Evolutionary conservation across 2,113 vertebrate genomes (phyloP).

Genomic region (Heteronetta atricapilla): DNA sequence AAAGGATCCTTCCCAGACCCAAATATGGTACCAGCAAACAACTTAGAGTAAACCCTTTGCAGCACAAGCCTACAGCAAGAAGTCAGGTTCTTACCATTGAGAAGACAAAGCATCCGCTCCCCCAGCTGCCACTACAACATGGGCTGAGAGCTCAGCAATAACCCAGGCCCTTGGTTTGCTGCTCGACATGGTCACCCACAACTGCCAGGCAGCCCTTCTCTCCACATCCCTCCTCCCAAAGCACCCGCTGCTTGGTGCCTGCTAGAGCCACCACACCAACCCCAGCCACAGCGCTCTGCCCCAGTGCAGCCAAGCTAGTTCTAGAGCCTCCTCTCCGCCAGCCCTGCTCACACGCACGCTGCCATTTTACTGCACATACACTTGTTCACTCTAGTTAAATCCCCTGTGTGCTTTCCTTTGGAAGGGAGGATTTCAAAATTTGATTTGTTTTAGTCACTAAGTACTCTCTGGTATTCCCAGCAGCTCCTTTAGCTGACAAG

Average conservation of each 20-base stretch:
- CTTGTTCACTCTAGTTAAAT: not conserved
- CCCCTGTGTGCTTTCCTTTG: not conserved
- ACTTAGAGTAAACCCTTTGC: not conserved
- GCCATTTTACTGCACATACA: not conserved
- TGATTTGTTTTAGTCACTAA: constrained; percentile 54
- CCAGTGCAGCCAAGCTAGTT: not conserved
- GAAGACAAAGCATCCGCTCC: not conserved
- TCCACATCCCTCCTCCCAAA: not conserved
- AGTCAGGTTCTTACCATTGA: not conserved
- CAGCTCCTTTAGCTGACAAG: constrained; percentile 41
- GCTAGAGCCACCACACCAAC: not conserved
- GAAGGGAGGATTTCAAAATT: constrained; percentile 51
- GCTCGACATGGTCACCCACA: not conserved
- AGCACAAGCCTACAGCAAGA: not conserved
- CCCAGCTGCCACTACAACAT: not conserved
- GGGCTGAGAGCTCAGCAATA: not conserved
- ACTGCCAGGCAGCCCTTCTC: not conserved
- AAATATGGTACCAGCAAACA: not conserved
- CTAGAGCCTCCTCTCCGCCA: not conserved
- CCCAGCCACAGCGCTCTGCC: rapidly evolving
- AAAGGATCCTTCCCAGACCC: constrained; percentile 44
- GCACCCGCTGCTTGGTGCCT: too few relatives aligned
- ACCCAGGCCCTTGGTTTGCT: rapidly evolving
- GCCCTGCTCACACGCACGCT: rapidly evolving
- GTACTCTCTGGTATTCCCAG: constrained; percentile 49